Evolutionary conservation across 53 echinoderm and acorn worm species (phyloP), one percentile per base, ranked within the genome.

Genomic region (Actinopyga echinites): DNA sequence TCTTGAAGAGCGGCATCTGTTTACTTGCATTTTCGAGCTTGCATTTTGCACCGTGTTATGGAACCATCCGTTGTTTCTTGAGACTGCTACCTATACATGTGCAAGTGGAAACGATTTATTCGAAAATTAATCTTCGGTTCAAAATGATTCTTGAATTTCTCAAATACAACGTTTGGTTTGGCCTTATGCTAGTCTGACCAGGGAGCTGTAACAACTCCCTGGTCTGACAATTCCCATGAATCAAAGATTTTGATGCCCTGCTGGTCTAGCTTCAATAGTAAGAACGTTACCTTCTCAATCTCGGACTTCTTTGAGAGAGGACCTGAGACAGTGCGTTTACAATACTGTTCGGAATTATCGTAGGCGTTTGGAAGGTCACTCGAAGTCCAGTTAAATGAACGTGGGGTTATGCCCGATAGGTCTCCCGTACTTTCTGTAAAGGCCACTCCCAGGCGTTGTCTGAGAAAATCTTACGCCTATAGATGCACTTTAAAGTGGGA

Each of bases 81-180:
- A 25, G 32, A 43, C 19, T 62, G 11, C 63, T 79, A 75, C 28
- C 64, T 75, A n/a, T 64, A 83, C 19, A 71, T 80, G 31, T 84
- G 69, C 17, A 91, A 34, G 23, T 87, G 79, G 53, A 68, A 91
- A 2, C 91, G 69, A 19, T 84, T 71, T 57, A 87, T 33, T 15
- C 82, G 44, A 26, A 84, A 91, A 63, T 91, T 91, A 13, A 83
- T 88, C 57, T 84, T 91, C 6, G 91, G 91, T 32, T 87, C 74
- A 52, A 88, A 91, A 49, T 84, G 80, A 55, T 49, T 88, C 30
- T 15, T 65, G 30, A 88, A 90, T 65, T 74, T 84, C 11, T 66
- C 79, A 42, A 91, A 84, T 62, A 83, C 58, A 15, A 5, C 29
- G 34, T 86, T 28, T 21, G 85, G 91, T n/a, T 80, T 65, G 56